These are phyloP conservation scores for Parapsyche elsis DNA, from an alignment of 1,140 invertebrate genomes.

Conservation along the genomic window DNA sequence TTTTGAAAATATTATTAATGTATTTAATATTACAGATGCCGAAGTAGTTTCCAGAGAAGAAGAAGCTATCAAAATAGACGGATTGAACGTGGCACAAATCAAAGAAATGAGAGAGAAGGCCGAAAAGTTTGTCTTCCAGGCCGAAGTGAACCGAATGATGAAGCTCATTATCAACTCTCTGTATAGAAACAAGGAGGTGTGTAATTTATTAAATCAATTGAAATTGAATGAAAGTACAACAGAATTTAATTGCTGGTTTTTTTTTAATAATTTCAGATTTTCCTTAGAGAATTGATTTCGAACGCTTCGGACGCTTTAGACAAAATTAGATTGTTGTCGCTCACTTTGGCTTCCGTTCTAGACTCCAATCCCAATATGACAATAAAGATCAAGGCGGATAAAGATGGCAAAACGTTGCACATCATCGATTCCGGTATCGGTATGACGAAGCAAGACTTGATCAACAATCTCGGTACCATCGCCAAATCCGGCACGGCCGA, in stretches of 20 bases:
- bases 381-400: slow-evolving; percentile 96
- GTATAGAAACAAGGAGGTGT: slow-evolving; percentile 96
- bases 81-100: slow-evolving; percentile 92
- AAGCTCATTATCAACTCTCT: slow-evolving; percentile 99
- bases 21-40: slow-evolving; percentile 72
- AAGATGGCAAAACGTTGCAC: slow-evolving; percentile 93
- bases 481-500: slow-evolving; percentile 99
- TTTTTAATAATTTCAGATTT: slow-evolving; percentile 76
- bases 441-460: slow-evolving; percentile 95
- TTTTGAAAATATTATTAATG: background rate
- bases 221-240: slow-evolving; percentile 43
- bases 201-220: slow-evolving; percentile 1
- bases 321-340: slow-evolving; percentile 91
- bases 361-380: slow-evolving; percentile 84
- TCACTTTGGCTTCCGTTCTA: slow-evolving; percentile 87
- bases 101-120: slow-evolving; percentile 91
- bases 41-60: slow-evolving; percentile 88
- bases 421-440: slow-evolving; percentile 98
- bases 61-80: slow-evolving; percentile 97
- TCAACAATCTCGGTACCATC: slow-evolving; percentile 98
- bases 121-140: slow-evolving; percentile 95
- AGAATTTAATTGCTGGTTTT: background rate
- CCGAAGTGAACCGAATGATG: slow-evolving; percentile 99
- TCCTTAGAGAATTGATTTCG: slow-evolving; percentile 96
- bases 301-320: slow-evolving; percentile 97